Evolutionary conservation across 2,797 vertebrate species (phyloP).

Genomic region (Sardinella longiceps): DNA sequence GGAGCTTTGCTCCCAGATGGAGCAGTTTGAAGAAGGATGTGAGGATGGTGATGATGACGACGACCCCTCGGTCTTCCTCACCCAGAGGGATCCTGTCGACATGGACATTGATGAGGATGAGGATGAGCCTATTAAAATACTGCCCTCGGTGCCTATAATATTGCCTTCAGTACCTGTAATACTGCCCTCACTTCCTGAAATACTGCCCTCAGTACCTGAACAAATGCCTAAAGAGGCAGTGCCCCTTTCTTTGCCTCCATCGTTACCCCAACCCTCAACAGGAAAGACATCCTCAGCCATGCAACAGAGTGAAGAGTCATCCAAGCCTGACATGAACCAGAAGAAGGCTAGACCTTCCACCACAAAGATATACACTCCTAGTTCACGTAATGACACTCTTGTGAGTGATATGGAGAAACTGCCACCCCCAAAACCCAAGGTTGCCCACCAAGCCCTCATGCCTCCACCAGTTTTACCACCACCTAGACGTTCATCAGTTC

Average conservation of each 20-base stretch:
- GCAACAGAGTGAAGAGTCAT: conserved; percentile 52
- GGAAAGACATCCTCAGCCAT: not conserved
- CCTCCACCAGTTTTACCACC: not conserved
- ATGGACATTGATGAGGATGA: conserved; percentile 47
- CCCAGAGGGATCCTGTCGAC: conserved; percentile 45
- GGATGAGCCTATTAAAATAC: conserved; percentile 36
- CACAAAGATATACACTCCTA: conserved; percentile 76
- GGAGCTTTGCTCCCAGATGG: conserved; percentile 79
- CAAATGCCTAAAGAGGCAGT: not conserved
- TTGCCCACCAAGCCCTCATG: conserved; percentile 22
- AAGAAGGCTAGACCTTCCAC: conserved; percentile 71
- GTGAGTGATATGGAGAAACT: conserved; percentile 73
- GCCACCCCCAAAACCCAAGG: conserved; percentile 64
- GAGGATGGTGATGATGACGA: conserved; percentile 42
- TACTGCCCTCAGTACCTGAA: not conserved
- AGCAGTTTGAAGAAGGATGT: conserved; percentile 44
- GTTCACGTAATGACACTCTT: conserved; percentile 75
- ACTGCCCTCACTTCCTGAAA: no score
- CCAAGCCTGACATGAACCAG: conserved; percentile 68
- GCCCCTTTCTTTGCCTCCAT: not conserved
- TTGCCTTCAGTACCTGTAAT: no score
- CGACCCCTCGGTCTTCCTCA: conserved; percentile 25
- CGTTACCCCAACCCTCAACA: not conserved
- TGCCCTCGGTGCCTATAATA: not conserved
- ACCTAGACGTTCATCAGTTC: not conserved